Base-by-base conservation (phyloP, 1,140 invertebrate species). In the Mactra quadrangularis region DNA sequence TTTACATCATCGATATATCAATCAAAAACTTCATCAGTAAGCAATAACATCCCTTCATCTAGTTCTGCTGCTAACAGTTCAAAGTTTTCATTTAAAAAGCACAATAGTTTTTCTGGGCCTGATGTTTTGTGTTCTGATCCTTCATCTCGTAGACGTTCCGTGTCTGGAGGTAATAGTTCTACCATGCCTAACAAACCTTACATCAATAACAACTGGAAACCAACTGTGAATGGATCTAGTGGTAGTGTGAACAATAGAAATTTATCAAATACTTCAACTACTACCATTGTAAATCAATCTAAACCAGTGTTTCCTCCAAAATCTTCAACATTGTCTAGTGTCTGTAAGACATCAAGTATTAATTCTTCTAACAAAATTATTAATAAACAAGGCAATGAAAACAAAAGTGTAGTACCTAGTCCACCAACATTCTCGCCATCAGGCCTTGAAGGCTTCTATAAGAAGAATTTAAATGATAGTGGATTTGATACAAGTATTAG, bases 401-500 rank as follows among this genome's bases (percentile, higher is more conserved):
- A 41, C 38, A 7, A 15, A 7, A 41, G 6, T 6, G 6, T 15
- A 41, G 15, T 7, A 7, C 15, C 38, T 15, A 41, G 6, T 41
- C 6, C 38, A 7, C 6, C 6, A 7, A 41, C 38, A 7, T 6
- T 41, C 38, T 41, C 38, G 15, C 15, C 38, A 41, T 41, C 38
- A 6, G 38, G 38, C 15, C 6, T 41, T 7, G 6, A 41, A 41
- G 38, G 38, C 6, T 41, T 41, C 38, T 41, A 41, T 15, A 41
- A 41, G 38, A 41, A 41, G 15, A 41, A 41, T 6, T 15, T 41
- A 15, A 66, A 38, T 66, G 31, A 41, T 45, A 38, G 41, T 22
- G 41, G 27, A 19, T 62, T 86, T 47, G 87, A 90, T 60, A 86
- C 83, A 2, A 89, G 87, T 85, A 41, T 90, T 4, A 86, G 89